A percentile compares a stretch with the other conserved stretches of the same genome.
phyloP scores from a whole-genome alignment of 2,113 vertebrate genomes.

The Lepisosteus osseus region DNA sequence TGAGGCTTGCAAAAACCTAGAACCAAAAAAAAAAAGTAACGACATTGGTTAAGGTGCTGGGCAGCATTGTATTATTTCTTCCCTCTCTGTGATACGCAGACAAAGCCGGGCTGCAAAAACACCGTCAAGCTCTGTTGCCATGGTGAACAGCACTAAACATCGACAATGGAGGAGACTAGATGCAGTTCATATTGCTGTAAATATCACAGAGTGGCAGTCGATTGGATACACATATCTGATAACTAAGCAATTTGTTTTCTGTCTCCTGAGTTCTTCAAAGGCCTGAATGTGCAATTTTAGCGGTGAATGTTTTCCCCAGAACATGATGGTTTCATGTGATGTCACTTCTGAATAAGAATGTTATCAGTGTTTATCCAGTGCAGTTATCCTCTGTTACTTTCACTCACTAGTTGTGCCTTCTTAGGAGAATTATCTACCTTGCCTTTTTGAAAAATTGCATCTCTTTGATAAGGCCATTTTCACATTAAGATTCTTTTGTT shows the following conservation, averaged over 20 bases:
- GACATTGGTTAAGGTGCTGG: too few species aligned
- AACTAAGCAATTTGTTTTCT: conserved; percentile 45
- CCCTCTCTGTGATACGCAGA: not conserved
- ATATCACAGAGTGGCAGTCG: conserved; percentile 43
- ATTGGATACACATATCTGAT: conserved; percentile 44
- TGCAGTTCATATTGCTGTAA: conserved; percentile 39
- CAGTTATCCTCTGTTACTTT: not conserved
- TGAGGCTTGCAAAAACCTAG: conserved; percentile 29
- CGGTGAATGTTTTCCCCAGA: not conserved
- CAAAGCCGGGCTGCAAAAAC: not conserved
- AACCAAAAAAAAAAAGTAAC: conserved; percentile 28
- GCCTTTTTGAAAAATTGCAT: too few species aligned
- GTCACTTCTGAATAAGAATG: conserved; percentile 60
- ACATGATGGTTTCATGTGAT: conserved; percentile 62
- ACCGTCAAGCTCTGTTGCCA: conserved; percentile 46
- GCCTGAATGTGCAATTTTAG: too few species aligned
- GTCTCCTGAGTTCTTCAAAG: conserved; percentile 6
- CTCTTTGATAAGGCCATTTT: too few species aligned
- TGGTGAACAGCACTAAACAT: conserved; percentile 49
- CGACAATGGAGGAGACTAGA: conserved; percentile 45
- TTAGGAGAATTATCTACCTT: too few species aligned
- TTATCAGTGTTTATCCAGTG: conserved; percentile 23
- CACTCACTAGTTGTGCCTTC: too few species aligned
- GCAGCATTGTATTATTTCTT: not conserved
- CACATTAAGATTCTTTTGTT: too few species aligned